Base-by-base conservation (phyloP, 2,888 invertebrate species). In the Amaurobius ferox region DNA sequence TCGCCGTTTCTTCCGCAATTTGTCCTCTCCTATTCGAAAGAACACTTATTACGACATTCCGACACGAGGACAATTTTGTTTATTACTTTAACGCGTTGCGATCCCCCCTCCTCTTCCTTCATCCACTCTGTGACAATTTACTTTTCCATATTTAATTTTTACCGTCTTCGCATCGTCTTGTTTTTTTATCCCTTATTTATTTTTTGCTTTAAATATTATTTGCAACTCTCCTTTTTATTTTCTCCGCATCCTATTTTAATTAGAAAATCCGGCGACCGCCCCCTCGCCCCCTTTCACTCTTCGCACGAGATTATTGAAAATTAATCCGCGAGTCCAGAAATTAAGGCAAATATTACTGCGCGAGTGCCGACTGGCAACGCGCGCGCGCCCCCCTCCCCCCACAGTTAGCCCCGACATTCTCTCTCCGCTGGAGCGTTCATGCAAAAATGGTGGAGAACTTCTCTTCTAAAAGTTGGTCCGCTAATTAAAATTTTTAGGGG, bases 321-420 rank as follows among this genome's bases (percentile, higher is more conserved):
- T 85, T 85, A 85, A 85, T 85, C 77, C 76, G 32, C 48, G 30
- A 55, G 44, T 13, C 19, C 29, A 71, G 72, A 85, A 85, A 85
- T 85, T 77, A 85, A 85, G 78, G 70, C 83, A 85, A 85, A 85
- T 72, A 77, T 77, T 85, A 85, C 77, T 77, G 77, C 71, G 13
- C 44, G 11, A 44, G 48, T 78, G 78, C 35, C 44, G 35, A 44
- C 67, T 48, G 35, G 55, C 55, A 23, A 55, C 55, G 23, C 55
- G 55, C 55, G 55, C 19, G 19, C 23, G 1, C 16, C 76, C 30
- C 26, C 28, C 72, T 62, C 32, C 35, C 35, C 5, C 35, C 35
- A 35, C 35, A 23, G 23, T 16, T 7, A 1, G 7, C 6, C 40
- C 67, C 30, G 55, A 68, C 81, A 85, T 85, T 77, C 83, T 77